Conservation (phyloP, 2,888 invertebrate species). For the Auanema freiburgensis region DNA sequence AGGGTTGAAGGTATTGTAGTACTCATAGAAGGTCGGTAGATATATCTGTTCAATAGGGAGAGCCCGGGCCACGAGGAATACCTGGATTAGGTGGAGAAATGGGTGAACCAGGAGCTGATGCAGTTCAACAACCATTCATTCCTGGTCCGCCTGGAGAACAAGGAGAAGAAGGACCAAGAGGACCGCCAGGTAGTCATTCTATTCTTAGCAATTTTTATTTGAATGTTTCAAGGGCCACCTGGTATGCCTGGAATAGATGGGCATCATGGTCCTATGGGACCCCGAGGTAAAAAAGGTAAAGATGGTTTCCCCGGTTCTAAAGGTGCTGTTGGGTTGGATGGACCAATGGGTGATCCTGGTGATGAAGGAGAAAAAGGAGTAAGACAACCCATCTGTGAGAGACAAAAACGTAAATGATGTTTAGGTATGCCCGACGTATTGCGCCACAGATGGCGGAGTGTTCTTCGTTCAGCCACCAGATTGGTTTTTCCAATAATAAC, state of each 20-base stretch:
- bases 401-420: background rate
- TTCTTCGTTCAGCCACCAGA: constrained; percentile 63
- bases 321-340: constrained; percentile 43
- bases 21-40: too few relatives aligned
- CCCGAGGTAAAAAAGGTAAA: constrained; percentile 50
- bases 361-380: constrained; percentile 54
- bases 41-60: constrained; percentile 22
- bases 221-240: constrained; percentile 29
- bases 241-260: constrained; percentile 57
- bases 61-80: constrained; percentile 40
- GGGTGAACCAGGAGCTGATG: constrained; percentile 56
- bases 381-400: background rate
- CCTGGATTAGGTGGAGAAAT: constrained; percentile 55
- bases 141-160: constrained; percentile 53
- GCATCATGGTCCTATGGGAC: constrained; percentile 48
- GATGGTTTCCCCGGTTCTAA: constrained; percentile 47
- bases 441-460: constrained; percentile 62
- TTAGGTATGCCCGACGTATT: constrained; percentile 61
- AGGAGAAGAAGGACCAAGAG: constrained; percentile 45
- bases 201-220: background rate
- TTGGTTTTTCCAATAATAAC: constrained; percentile 49
- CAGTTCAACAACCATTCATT: constrained; percentile 56
- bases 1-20: constrained; percentile 35
- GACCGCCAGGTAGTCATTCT: constrained; percentile 38
- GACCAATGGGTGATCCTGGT: constrained; percentile 52